phyloP scores from a whole-genome alignment of 2,113 vertebrate genomes.

The Empidonax traillii region DNA sequence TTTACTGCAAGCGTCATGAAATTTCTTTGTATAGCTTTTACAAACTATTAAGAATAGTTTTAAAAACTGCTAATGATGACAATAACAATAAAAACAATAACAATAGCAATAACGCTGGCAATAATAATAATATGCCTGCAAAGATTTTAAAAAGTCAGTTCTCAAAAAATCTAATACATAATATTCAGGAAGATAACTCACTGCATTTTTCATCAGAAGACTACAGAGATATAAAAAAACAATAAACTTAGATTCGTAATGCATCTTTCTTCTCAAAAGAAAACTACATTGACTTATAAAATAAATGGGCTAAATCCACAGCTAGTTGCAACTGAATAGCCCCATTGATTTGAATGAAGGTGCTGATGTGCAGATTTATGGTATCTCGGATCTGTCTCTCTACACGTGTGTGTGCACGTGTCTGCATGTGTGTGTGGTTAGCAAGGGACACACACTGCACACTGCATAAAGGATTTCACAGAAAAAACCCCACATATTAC shows the following conservation, averaged over 20 bases:
- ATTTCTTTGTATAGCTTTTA: conserved; percentile 1
- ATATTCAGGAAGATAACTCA: background rate
- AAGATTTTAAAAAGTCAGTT: background rate
- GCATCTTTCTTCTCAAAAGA: background rate
- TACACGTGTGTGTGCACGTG: background rate
- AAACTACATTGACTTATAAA: conserved; percentile 18
- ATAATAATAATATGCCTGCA: background rate
- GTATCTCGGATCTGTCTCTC: background rate
- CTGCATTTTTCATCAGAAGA: background rate
- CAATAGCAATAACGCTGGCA: background rate
- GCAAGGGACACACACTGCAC: background rate
- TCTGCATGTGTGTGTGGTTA: background rate
- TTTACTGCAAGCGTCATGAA: background rate
- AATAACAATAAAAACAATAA: background rate
- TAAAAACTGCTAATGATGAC: background rate
- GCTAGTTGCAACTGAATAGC: background rate
- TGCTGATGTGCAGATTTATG: background rate
- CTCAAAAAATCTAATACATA: background rate
- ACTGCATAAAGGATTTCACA: background rate
- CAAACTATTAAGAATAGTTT: background rate
- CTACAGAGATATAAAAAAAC: background rate
- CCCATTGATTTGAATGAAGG: background rate
- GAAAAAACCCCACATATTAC: background rate
- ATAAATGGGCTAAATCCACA: conserved; percentile 4
- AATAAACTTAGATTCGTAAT: background rate